Conservation (phyloP, 2,888 invertebrate species). For the Drosophila acutilabella region DNA sequence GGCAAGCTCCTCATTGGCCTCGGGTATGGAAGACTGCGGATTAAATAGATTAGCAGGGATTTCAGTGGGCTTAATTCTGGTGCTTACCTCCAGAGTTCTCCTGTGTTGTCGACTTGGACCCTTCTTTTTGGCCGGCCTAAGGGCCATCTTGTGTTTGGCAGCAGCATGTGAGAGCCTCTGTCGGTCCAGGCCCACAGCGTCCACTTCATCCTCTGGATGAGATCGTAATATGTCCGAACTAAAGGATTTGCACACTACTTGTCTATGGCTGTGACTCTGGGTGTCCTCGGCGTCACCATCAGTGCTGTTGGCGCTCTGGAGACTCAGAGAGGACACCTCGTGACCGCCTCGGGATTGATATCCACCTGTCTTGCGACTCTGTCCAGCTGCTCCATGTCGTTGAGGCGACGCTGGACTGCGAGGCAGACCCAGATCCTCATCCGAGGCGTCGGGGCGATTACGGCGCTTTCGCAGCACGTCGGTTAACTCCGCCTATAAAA, state of each 20-base stretch:
- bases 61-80: neutral
- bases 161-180: conserved; percentile 91
- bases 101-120: conserved; percentile 90
- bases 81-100: conserved; percentile 86
- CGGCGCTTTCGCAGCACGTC: conserved; percentile 89
- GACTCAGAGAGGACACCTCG: conserved; percentile 84
- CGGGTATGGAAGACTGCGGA: conserved; percentile 88
- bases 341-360: conserved; percentile 31
- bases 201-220: conserved; percentile 77
- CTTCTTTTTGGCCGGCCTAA: conserved; percentile 91
- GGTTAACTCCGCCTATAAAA: conserved; percentile 89
- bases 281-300: conserved; percentile 81
- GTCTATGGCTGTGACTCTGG: conserved; percentile 39
- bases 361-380: conserved; percentile 36
- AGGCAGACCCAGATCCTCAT: conserved; percentile 91
- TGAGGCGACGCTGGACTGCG: conserved; percentile 91
- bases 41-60: neutral
- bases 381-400: conserved; percentile 82
- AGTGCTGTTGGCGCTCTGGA: conserved; percentile 91
- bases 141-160: conserved; percentile 92
- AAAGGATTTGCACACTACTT: conserved; percentile 56
- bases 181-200: conserved; percentile 78
- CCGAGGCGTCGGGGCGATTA: conserved; percentile 89
- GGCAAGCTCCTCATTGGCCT: conserved; percentile 91
- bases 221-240: conserved; percentile 70